Evolutionary conservation across 2,797 vertebrate species (phyloP), one percentile per base, ranked within the genome.

Genomic region (Pteropus rufus): DNA sequence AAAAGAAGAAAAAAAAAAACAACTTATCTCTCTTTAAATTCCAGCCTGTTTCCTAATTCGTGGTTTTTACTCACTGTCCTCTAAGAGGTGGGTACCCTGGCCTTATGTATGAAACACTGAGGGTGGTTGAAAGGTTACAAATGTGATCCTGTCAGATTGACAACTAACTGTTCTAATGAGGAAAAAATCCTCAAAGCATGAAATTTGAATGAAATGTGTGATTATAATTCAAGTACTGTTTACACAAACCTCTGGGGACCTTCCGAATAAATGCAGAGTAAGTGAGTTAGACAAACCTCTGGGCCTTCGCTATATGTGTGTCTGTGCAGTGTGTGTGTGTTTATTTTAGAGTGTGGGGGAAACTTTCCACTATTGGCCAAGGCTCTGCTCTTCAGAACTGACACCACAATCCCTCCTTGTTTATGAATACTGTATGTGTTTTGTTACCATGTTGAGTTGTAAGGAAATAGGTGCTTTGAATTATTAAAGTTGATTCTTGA

Each of bases 121-220:
- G 97, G 98, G 97, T 98, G 98, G 98, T 97, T 97, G 97, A 97
- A 98, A 98, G 98, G 98, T 98, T 98, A 98, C 97, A 97, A 98
- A 98, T 97, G 97, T 97, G 98, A 98, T 98, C 98, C 97, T 97
- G 98, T 98, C 97, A 98, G 98, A 98, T 98, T 99, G 99, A 99
- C 99, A 99, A 99, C 98, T 98, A 98, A 98, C 98, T 97, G 98
- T 98, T 98, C 98, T 99, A 99, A 99, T 99, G 98, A 99, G 98
- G 98, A 98, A 98, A 98, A 99, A 99, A 99, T 98, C 99, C 99
- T 98, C 98, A 98, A 98, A 98, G 99, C 98, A 98, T 99, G 99
- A 99, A 99, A 99, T 99, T 98, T 98, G 99, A 99, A 99, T 99
- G 99, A 99, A 99, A 99, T 99, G 99, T 99, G 98, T 99, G 99